phyloP scores from a whole-genome alignment of 2,113 vertebrate genomes.

The Indicator maculatus region DNA sequence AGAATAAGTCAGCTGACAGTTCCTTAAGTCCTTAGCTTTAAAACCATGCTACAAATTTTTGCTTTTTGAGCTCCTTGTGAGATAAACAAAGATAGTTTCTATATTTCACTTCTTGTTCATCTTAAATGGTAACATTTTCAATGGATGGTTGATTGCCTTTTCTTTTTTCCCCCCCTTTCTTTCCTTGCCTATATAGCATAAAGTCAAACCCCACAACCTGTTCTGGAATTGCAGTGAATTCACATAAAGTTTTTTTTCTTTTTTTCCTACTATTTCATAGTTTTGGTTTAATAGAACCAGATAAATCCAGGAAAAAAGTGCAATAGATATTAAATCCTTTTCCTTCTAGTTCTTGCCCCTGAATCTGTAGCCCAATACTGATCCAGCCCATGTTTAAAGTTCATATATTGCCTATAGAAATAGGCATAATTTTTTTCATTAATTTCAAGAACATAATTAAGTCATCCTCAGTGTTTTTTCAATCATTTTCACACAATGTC shows the following conservation, averaged over 20 bases:
- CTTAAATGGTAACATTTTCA: background rate
- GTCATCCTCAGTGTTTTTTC: background rate
- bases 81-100: background rate
- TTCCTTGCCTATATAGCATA: background rate
- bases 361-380: background rate
- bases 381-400: background rate
- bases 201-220: background rate
- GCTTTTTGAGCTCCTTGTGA: background rate
- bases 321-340: background rate
- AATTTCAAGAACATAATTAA: conserved; percentile 38
- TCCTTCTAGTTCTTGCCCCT: background rate
- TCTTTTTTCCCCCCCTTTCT: background rate
- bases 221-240: background rate
- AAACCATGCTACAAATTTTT: background rate
- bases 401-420: conserved; percentile 20
- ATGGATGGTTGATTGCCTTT: background rate
- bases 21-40: background rate
- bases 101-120: background rate
- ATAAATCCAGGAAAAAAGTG: background rate
- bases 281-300: background rate
- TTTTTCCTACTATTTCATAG: background rate
- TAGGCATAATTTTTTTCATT: conserved; percentile 12
- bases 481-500: conserved; percentile 13
- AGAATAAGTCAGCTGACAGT: background rate
- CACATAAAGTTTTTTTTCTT: rapidly evolving